Base-by-base conservation (phyloP, 1,140 invertebrate species). In the Drosophila ohnishii region DNA sequence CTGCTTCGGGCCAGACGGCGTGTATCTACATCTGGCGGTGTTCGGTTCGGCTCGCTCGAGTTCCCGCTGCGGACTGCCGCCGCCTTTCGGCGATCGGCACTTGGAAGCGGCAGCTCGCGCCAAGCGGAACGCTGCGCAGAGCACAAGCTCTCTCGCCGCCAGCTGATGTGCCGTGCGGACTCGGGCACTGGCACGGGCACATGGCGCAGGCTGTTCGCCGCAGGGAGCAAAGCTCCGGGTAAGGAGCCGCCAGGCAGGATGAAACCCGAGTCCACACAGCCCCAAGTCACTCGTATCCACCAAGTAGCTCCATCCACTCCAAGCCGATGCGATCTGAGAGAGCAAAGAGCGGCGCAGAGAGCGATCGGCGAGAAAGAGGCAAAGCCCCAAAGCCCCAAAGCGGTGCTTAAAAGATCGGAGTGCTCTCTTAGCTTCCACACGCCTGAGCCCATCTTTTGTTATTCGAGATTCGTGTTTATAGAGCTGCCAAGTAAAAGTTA, bases 41-140 rank as follows among this genome's bases (percentile, higher is more conserved):
- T 62, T 44, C 58, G 73, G 57, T 60, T 75, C 62, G 73, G 42
- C 75, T 71, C 75, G 75, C 75, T 78, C 75, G 75, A 78, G 58
- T 72, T 64, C 51, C 53, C 75, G 66, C 75, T 78, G 35, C 50
- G 53, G 65, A 78, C 75, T 78, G 66, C 64, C n/a, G 25, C 58
- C 35, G 35, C 44, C 61, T 56, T 47, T 51, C 13, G 45, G 28
- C 30, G 63, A 66, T 47, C 59, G 14, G 22, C 63, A 45, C 40
- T 65, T 45, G 58, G 44, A 22, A 50, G 60, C 64, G 19, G 44
- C 22, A 28, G 19, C 59, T 61, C 22, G 47, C 32, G 11, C 55
- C 37, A 44, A 25, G 37, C 66, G 48, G 19, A 40, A 40, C 30
- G 48, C 32, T 22, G 16, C 32, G 16, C 50, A 53, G 11, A 37